Evolutionary conservation across 2,888 invertebrate genomes (phyloP).

Genomic region (Exephanes ischioxanthus): DNA sequence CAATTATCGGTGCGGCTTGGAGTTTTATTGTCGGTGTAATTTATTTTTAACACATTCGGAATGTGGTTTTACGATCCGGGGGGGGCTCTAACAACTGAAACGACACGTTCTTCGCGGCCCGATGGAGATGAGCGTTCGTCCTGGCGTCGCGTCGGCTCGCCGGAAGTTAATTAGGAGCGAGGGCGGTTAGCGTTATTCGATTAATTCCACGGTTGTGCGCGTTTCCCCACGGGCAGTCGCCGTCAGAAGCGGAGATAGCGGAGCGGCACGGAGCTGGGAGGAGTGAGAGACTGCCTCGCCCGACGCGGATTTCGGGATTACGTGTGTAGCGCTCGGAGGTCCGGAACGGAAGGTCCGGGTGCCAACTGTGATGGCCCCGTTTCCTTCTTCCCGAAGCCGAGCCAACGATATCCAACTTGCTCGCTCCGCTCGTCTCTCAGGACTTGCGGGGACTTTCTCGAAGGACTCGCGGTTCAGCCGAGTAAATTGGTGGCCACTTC

Average conservation of each 20-base stretch:
- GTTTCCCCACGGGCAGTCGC: constrained; percentile 54
- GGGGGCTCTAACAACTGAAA: constrained; percentile 38
- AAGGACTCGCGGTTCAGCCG: constrained; percentile 76
- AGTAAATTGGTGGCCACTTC: constrained; percentile 82
- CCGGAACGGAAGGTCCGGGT: constrained; percentile 73
- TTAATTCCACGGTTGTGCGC: constrained; percentile 71
- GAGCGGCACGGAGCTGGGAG: constrained; percentile 23
- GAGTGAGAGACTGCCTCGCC: constrained; percentile 46
- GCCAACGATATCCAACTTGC: constrained; percentile 28
- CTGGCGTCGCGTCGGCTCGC: constrained; percentile 40
- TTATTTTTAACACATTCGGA: constrained; percentile 25
- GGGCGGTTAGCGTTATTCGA: constrained; percentile 69
- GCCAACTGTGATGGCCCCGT: constrained; percentile 80
- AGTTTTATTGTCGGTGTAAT: constrained; percentile 34
- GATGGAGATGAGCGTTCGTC: constrained; percentile 52
- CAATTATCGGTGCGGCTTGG: constrained; percentile 15
- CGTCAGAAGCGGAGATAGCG: constrained; percentile 21
- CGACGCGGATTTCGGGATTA: constrained; percentile 70
- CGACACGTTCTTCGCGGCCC: constrained; percentile 45
- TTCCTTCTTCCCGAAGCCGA: constrained; percentile 67
- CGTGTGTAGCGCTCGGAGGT: constrained; percentile 50
- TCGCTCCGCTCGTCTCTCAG: constrained; percentile 31
- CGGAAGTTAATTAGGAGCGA: constrained; percentile 73
- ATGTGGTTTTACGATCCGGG: constrained; percentile 32
- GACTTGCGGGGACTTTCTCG: constrained; percentile 48